phyloP scores from a whole-genome alignment of 2,113 vertebrate genomes.

The Rhagologus leucostigma region DNA sequence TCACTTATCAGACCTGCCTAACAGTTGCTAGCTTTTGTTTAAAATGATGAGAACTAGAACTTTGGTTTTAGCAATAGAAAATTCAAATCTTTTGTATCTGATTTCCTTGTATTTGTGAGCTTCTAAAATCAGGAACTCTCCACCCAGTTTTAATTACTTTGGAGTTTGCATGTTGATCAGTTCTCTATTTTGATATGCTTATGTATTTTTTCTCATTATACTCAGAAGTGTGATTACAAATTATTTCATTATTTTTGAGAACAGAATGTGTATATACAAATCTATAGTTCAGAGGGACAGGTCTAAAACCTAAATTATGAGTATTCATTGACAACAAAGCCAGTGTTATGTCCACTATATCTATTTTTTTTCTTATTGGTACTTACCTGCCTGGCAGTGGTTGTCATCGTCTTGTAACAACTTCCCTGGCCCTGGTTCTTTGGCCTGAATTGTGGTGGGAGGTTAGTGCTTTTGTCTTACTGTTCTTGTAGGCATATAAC shows the following conservation, averaged over 20 bases:
- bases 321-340: not conserved
- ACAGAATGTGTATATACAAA: not conserved
- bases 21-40: not conserved
- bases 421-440: not conserved
- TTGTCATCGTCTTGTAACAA: not conserved
- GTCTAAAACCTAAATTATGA: not conserved
- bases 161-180: not conserved
- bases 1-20: not conserved
- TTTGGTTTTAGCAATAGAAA: not conserved
- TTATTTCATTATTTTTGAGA: not conserved
- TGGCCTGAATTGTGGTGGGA: not conserved
- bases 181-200: not conserved
- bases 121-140: not conserved
- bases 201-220: not conserved
- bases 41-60: not conserved
- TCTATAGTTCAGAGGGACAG: not conserved
- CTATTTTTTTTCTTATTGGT: not conserved
- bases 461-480: not conserved
- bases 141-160: not conserved
- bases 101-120: not conserved
- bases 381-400: not conserved
- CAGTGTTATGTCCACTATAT: not conserved
- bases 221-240: not conserved
- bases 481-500: not conserved
- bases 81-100: not conserved